These are phyloP conservation scores for Nasonia vitripennis DNA, from an alignment of 1,140 invertebrate genomes.

Conservation along the genomic window DNA sequence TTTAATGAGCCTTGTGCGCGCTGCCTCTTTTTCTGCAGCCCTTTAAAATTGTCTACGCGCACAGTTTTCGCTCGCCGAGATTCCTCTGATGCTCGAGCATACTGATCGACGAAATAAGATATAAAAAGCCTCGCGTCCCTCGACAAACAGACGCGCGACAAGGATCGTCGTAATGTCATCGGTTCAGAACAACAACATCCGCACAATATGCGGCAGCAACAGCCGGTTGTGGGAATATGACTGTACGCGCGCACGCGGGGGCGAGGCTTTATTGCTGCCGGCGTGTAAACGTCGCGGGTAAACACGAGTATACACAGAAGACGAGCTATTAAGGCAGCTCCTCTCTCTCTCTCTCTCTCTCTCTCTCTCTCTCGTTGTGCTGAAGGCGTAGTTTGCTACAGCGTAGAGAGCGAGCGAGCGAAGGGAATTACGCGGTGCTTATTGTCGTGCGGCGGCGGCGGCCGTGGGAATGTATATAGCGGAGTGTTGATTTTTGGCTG, in stretches of 20 bases:
- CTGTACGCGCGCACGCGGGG: not conserved
- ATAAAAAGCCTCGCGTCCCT: too few species aligned
- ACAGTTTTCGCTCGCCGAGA: too few species aligned
- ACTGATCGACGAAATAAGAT: not conserved
- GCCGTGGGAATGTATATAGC: not conserved
- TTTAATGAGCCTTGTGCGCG: too few species aligned
- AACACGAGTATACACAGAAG: constrained; percentile 7
- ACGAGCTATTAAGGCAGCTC: not conserved
- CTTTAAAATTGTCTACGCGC: too few species aligned
- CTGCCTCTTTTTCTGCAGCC: too few species aligned
- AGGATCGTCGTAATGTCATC: not conserved
- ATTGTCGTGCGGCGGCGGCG: constrained; percentile 8
- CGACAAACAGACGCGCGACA: too few species aligned
- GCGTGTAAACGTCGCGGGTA: not conserved
- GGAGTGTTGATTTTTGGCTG: constrained; percentile 2
- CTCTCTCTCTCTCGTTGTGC: not conserved
- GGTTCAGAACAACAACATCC: too few species aligned
- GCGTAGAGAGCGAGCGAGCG: too few species aligned
- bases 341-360: too few species aligned
- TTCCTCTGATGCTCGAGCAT: too few species aligned
- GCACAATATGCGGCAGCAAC: not conserved
- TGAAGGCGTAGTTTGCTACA: not conserved
- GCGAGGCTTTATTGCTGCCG: not conserved
- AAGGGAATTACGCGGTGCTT: constrained; percentile 9
- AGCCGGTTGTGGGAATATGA: not conserved